phyloP scores from a whole-genome alignment of 1,140 invertebrate genomes.

The Carcinoscorpius rotundicauda region DNA sequence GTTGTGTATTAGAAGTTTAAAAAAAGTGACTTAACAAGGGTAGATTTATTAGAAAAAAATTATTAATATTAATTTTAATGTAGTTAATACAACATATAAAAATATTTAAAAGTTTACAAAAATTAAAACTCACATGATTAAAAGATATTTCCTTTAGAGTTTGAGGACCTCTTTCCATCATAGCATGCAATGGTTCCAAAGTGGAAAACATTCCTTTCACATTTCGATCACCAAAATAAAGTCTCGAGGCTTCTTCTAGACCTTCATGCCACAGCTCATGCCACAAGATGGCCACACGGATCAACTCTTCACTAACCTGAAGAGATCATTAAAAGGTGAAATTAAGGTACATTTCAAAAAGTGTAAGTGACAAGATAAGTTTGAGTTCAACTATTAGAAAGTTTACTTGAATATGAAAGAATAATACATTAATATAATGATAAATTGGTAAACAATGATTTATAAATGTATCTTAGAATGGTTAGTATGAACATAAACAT shows the following conservation, averaged over 20 bases:
- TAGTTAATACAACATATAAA: constrained; percentile 3
- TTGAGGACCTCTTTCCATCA: constrained; percentile 85
- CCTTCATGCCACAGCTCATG: constrained; percentile 99
- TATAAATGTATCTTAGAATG: no score
- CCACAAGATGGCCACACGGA: constrained; percentile 96
- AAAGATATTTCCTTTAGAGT: constrained; percentile 96
- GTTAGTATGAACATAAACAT: no score
- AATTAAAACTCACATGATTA: constrained; percentile 48
- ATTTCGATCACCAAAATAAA: constrained; percentile 93
- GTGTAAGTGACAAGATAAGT: no score
- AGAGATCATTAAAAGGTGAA: no score
- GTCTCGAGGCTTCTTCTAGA: constrained; percentile 87
- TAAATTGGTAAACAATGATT: no score
- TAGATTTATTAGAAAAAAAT: not conserved
- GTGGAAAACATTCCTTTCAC: constrained; percentile 92
- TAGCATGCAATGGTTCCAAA: constrained; percentile 83
- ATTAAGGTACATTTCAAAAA: no score
- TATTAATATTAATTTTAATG: constrained; percentile 6
- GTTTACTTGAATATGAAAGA: no score
- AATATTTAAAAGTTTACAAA: not conserved
- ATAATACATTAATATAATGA: no score
- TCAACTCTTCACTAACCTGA: constrained; percentile 87
- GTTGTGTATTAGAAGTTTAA: not conserved
- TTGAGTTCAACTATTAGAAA: no score
- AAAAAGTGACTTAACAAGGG: no score